Base-by-base conservation (phyloP, 2,888 invertebrate species). In the Cephalotes varians region DNA sequence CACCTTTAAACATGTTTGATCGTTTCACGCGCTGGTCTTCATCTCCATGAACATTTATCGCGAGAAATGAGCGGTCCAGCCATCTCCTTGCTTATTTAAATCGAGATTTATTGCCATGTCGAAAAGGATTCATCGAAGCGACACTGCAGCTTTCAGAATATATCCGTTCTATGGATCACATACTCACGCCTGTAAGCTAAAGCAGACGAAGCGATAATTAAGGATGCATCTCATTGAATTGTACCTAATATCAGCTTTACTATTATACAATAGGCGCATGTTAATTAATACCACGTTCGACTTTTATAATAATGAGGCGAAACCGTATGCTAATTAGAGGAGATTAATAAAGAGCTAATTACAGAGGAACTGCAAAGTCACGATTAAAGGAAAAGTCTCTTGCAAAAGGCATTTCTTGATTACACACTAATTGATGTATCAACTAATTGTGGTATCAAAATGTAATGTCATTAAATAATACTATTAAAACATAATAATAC, bases 11-110 rank as follows among this genome's bases (percentile, higher is more conserved):
- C 86, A 73, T 4, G 82, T 76, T 80, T 76, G 65, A 81, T 82
- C 81, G 85, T 84, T 79, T 86, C 81, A 79, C 82, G 65, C 85
- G 90, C 89, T 91, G 90, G 90, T 90, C 89, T 85, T 88, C 88
- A 83, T 91, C 86, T 89, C 85, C 90, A 85, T 87, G 82, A 69
- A 51, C 60, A 80, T 65, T 77, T 69, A 47, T 73, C 80, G 85
- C 67, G 77, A 82, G 83, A 84, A 40, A 40, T 40, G 65, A 76
- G 51, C 51, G 56, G 74, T 82, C 77, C 69, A 74, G 74, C 81
- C 64, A 62, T 60, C 34, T n/a, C 28, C 40, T 54, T 51, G 44
- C 44, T 15, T 58, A n/a, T 7, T 37, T 21, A 28, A 49, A 25
- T 37, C 40, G 49, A 84, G 85, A 89, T 88, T 88, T 88, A 83